phyloP scores from a whole-genome alignment of 2,113 vertebrate species.

The Procavia capensis region DNA sequence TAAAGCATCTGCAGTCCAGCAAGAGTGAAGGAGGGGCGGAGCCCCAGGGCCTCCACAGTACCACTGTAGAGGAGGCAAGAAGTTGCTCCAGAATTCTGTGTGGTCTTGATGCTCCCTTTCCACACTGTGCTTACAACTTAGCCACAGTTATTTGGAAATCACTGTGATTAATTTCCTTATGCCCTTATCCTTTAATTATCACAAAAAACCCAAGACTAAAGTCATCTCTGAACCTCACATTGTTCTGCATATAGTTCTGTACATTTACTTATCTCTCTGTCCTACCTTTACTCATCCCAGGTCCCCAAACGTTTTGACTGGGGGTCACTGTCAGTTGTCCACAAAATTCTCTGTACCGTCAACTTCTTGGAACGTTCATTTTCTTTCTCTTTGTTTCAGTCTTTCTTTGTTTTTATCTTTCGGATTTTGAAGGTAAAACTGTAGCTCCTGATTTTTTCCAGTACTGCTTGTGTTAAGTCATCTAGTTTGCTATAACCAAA shows the following conservation, averaged over 20 bases:
- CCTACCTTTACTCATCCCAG: not conserved
- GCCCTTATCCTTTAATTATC: not conserved
- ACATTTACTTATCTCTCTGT: not conserved
- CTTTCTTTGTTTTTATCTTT: constrained; percentile 10
- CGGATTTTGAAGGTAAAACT: not conserved
- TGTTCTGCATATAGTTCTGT: not conserved
- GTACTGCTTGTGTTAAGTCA: too few species aligned
- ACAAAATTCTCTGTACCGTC: not conserved
- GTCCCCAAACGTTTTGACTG: not conserved
- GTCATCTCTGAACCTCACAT: not conserved
- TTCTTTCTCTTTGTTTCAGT: not conserved
- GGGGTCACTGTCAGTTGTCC: not conserved
- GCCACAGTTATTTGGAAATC: not conserved
- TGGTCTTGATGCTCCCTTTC: not conserved
- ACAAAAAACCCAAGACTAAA: not conserved
- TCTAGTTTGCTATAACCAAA: too few species aligned
- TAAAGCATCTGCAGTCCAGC: not conserved
- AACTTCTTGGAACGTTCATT: not conserved
- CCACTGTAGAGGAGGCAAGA: not conserved
- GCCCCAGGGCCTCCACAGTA: not conserved
- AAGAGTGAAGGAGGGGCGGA: not conserved
- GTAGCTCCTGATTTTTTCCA: not conserved
- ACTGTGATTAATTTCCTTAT: not conserved
- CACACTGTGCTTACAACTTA: not conserved
- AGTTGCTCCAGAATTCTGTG: not conserved